Evolutionary conservation across 2,113 vertebrate species (phyloP), one percentile per base, ranked within the genome.

Genomic region (Pseudorasbora parva): DNA sequence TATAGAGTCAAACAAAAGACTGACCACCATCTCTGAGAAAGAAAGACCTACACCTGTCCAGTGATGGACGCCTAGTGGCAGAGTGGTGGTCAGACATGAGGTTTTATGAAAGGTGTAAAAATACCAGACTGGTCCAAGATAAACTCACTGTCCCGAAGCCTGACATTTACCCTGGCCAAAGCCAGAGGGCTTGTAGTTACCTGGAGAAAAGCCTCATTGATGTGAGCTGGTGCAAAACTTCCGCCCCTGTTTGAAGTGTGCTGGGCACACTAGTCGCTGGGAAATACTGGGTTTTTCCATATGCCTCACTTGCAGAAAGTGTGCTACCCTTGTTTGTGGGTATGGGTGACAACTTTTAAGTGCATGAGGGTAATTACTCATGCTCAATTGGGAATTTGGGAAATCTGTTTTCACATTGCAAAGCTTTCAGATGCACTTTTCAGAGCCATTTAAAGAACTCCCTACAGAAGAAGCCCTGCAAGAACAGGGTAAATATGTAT

Each of bases 161-260:
- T 93, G 92, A 93, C 92, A 93, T 93, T 94, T 93, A 90, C 91
- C 85, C 88, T 90, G 89, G 91, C 87, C 87, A 86, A 87, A 89
- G 92, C 91, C 88, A 86, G 90, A 87, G 90, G 91, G 91, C 89
- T 91, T 93, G 91, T 92, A 90, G 91, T 92, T 85, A 86, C 88
- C 85, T 83, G 82, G 88, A 95, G 91, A 95, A 95, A 93, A 94
- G 91, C 91, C 75, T 88, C 84, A 93, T 94, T 95, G 92, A 94
- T 92, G 78, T 84, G 68, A 88, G 74, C 88, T 89, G 86, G 62
- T 81, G 86, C 84, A 54, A 88, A 85, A 86, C 78, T 91, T 84
- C 86, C 89, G 90, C 90, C 88, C 85, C 84, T 69, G 62, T 90
- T 91, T 92, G 87, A 87, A 90, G 89, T 87, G 87, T 81, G n/a